Percentiles rank a stretch among this genome's conserved stretches.
phyloP scores from a whole-genome alignment of 2,888 invertebrate genomes.

The Calameuta idolon region DNA sequence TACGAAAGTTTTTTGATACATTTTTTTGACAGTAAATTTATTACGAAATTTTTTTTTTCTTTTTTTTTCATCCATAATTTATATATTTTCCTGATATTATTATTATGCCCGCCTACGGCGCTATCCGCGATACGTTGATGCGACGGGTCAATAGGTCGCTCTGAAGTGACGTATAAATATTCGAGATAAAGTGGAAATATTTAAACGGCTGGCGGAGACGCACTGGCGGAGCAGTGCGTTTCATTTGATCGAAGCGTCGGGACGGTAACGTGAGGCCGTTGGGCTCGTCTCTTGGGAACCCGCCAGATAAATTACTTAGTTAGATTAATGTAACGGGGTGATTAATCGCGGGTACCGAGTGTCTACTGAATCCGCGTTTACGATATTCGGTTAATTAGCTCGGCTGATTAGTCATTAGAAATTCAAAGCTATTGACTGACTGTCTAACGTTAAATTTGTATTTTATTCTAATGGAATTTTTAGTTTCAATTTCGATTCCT shows the following conservation, averaged over 20 bases:
- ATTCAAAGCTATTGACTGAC: not conserved
- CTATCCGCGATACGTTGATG: not conserved
- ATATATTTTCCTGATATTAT: not conserved
- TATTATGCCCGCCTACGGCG: not conserved
- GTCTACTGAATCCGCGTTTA: not conserved
- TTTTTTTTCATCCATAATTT: not conserved
- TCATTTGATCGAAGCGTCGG: not conserved
- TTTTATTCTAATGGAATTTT: not conserved
- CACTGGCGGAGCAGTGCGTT: not conserved
- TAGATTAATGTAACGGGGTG: slow-evolving; percentile 50
- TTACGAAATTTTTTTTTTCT: not conserved
- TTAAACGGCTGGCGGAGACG: not conserved
- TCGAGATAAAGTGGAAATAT: not conserved
- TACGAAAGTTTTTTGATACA: not conserved
- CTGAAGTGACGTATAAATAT: not conserved
- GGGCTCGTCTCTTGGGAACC: slow-evolving; percentile 27
- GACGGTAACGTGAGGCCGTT: slow-evolving; percentile 6
- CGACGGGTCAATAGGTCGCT: not conserved
- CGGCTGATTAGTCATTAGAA: not conserved
- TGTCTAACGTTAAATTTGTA: not conserved
- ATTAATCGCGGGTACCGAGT: slow-evolving; percentile 39
- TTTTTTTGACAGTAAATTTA: not conserved
- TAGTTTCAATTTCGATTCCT: not conserved
- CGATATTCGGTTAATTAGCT: not conserved
- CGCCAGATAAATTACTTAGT: slow-evolving; percentile 34